These are phyloP conservation scores for Portunus trituberculatus DNA, from an alignment of 1,140 invertebrate species.

Conservation along the genomic window DNA sequence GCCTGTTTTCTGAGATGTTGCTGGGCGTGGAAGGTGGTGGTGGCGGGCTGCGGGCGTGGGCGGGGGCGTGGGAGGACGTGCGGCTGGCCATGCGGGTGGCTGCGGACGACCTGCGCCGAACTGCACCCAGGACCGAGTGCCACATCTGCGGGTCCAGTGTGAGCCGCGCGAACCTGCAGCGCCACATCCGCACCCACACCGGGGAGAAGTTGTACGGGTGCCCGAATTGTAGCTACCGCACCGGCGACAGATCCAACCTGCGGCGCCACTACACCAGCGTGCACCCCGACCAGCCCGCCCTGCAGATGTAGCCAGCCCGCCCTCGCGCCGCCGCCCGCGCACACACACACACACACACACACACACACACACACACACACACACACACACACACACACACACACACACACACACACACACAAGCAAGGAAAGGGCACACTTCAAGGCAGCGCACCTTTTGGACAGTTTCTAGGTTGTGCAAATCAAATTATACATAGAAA, in stretches of 20 bases:
- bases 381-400: conserved; percentile 24
- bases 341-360: not conserved
- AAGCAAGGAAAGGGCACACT: not conserved
- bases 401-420: not conserved
- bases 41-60: conserved; percentile 66
- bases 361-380: conserved; percentile 44
- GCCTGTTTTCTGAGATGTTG: conserved; percentile 73
- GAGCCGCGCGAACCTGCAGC: conserved; percentile 72
- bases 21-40: conserved; percentile 70
- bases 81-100: conserved; percentile 53
- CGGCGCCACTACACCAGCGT: conserved; percentile 70
- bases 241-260: conserved; percentile 75
- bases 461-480: too few relatives aligned
- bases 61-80: conserved; percentile 64
- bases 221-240: conserved; percentile 72
- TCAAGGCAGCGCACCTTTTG: too few relatives aligned
- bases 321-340: not conserved
- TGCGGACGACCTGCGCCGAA: conserved; percentile 58
- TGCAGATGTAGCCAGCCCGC: conserved; percentile 49
- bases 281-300: conserved; percentile 70
- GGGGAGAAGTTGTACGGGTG: conserved; percentile 74
- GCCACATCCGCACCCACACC: conserved; percentile 76
- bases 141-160: conserved; percentile 73
- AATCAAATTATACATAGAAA: too few relatives aligned
- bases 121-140: conserved; percentile 66